phyloP scores from a whole-genome alignment of 2,797 vertebrate genomes.

The Mareca strepera region DNA sequence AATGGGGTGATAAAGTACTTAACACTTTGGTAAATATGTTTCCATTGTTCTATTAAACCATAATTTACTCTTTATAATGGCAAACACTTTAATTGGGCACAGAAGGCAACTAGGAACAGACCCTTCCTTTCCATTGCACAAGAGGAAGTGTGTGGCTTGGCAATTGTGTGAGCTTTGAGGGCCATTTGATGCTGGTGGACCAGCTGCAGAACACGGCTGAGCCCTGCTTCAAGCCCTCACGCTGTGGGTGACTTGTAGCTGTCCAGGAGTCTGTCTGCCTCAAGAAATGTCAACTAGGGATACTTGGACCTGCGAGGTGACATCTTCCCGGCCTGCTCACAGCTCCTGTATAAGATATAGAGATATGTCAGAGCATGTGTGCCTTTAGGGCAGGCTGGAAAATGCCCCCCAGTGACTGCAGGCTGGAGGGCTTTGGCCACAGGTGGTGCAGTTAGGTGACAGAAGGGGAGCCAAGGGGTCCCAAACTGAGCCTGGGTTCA shows the following conservation, averaged over 20 bases:
- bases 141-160: not conserved
- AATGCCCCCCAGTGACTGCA: not conserved
- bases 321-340: not conserved
- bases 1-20: not conserved
- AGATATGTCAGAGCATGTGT: rapidly evolving
- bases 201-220: not conserved
- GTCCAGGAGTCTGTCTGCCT: not conserved
- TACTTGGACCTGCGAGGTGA: not conserved
- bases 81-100: not conserved
- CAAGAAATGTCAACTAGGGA: not conserved
- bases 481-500: not conserved
- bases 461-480: not conserved
- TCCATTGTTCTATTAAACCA: not conserved
- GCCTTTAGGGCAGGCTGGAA: not conserved
- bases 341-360: not conserved
- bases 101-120: not conserved
- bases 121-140: not conserved
- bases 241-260: not conserved
- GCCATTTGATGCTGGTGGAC: not conserved
- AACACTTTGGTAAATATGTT: not conserved
- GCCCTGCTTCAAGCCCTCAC: not conserved
- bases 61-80: not conserved
- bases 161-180: not conserved
- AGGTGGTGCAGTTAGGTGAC: not conserved
- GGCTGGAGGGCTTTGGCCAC: not conserved